Conservation (phyloP, 2,113 vertebrate species). For the Chunga burmeisteri region DNA sequence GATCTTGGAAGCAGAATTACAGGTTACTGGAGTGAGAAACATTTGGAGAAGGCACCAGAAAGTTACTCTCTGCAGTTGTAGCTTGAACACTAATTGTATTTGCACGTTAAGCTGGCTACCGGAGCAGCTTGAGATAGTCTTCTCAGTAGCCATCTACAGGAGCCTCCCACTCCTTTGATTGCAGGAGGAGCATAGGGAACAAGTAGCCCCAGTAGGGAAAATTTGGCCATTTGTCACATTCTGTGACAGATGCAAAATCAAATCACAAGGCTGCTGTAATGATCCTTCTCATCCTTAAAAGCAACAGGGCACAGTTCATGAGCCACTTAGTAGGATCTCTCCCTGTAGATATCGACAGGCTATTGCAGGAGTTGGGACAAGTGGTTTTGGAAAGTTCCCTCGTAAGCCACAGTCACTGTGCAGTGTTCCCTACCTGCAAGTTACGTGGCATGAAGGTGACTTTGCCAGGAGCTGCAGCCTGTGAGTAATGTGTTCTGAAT, state of each 20-base stretch:
- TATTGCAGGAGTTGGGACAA: background rate
- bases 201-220: background rate
- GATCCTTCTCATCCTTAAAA: background rate
- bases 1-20: background rate
- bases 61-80: background rate
- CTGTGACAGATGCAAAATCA: background rate
- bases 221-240: background rate
- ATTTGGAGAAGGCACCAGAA: background rate
- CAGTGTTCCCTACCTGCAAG: background rate
- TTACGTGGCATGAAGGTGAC: constrained; percentile 36
- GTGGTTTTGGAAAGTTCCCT: background rate
- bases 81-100: background rate
- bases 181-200: background rate
- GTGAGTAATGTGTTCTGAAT: constrained; percentile 43
- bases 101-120: background rate
- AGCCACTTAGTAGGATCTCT: fast-evolving
- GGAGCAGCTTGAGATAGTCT: background rate
- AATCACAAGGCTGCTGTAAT: background rate
- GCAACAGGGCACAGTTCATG: background rate
- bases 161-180: background rate
- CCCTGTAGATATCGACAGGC: fast-evolving
- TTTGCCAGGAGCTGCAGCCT: constrained; percentile 37
- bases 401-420: background rate
- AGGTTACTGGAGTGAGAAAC: background rate
- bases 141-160: background rate